phyloP scores from a whole-genome alignment of 2,113 vertebrate species.

The Sinocyclocheilus maitianheensis region DNA sequence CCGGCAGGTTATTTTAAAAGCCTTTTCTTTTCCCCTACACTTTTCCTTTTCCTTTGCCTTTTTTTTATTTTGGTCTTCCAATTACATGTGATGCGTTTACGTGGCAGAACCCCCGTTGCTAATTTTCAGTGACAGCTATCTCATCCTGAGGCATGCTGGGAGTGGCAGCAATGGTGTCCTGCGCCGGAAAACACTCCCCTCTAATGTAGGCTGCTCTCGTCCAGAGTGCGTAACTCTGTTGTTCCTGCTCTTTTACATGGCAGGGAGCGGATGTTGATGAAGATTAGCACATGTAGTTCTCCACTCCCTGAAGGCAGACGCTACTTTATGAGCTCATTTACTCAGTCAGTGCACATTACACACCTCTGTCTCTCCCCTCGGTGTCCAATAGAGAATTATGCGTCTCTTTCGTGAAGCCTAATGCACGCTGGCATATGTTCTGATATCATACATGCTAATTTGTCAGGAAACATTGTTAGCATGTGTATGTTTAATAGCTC shows the following conservation, averaged over 20 bases:
- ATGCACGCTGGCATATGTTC: neutral
- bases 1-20: constrained; percentile 74
- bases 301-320: constrained; percentile 69
- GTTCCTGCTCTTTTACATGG: constrained; percentile 75
- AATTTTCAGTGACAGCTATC: constrained; percentile 84
- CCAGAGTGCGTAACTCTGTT: constrained; percentile 65
- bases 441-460: neutral
- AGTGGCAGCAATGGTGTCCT: constrained; percentile 79
- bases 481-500: neutral
- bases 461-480: constrained; percentile 7
- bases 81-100: constrained; percentile 80
- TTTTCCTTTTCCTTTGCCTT: constrained; percentile 43
- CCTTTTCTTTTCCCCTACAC: constrained; percentile 63
- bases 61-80: constrained; percentile 66
- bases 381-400: neutral
- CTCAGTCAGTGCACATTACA: constrained; percentile 35
- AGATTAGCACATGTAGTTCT: constrained; percentile 75
- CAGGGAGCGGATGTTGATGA: constrained; percentile 78
- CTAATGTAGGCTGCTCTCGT: constrained; percentile 78
- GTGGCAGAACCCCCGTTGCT: constrained; percentile 68
- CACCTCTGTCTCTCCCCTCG: constrained; percentile 37
- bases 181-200: constrained; percentile 79
- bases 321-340: constrained; percentile 65
- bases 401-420: neutral
- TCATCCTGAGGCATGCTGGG: constrained; percentile 78